Evolutionary conservation across 2,888 invertebrate genomes (phyloP), one percentile per base, ranked within the genome.

Genomic region (Drosophila tripunctata): DNA sequence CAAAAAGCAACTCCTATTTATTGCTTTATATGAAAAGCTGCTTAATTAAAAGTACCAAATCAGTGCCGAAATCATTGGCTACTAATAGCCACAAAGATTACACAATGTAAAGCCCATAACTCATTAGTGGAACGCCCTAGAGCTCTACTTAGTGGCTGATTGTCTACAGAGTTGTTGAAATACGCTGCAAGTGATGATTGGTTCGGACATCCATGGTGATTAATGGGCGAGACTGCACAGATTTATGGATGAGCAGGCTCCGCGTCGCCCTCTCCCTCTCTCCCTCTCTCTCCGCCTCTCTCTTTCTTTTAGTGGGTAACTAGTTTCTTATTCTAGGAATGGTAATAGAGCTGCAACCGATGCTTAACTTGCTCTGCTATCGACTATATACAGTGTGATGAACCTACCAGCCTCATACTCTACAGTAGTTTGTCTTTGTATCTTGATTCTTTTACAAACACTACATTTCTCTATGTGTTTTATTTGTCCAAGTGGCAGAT

Each of bases 391-490:
- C 67, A 60, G 67, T 43, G 48, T 36, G 24, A n/a, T 22, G 36
- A 51, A 36, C 36, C 38, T 35, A 51, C 15, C 33, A 15, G 22
- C n/a, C 38, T 36, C 45, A 47, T 17, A 88, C n/a, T n/a, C n/a
- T n/a, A n/a, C 87, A 88, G 87, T 84, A 84, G 84, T 87, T 75
- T 52, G 54, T 61, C 75, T 70, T 88, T 84, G 76, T 78, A n/a
- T 57, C 12, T 14, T 24, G 50, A 38, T 36, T 73, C 33, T 7
- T 48, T 55, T 31, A 60, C 5, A 24, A 56, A 38, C 47, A 36
- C 21, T 41, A 15, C 38, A 30, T 17, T 51, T 22, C 31, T 15
- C 10, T 6, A 12, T 35, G 14, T 36, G 43, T 22, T 8, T 17
- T 81, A 41, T 81, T 81, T 81, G 63, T 66, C 51, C 68, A 64